Evolutionary conservation across 37 sponge, comb jelly and placozoan species (phyloP), one percentile per base, ranked within the genome.

Genomic region (Ephydatia muelleri): DNA sequence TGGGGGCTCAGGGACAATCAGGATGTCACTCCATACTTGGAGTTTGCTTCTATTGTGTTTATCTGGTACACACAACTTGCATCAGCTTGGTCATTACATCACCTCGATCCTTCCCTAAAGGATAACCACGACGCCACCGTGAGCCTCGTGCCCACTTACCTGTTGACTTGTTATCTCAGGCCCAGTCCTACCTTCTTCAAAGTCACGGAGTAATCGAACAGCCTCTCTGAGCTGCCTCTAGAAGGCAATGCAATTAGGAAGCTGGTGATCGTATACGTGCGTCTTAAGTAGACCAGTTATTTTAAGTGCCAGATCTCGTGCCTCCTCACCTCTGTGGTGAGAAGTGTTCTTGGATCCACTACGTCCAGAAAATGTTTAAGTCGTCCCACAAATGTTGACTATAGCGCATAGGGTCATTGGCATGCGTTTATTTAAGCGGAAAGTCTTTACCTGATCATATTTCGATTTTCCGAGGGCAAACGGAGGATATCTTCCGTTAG

Each of bases 361-460:
- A 95, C 77, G 30, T 95, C 94, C 32, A 95, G 30, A 64, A 95
- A 95, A 67, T 95, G 96, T 34, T 88, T 76, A 69, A 95, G 78
- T 65, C 96, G 79, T 23, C 96, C 96, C 0, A 19, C 25, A 67
- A 93, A 95, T 3, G 88, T 87, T 30, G 79, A 69, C 96, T 95
- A 33, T 3, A 65, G 32, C 34, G 3, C 4, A 65, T 30, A 49
- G 31, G 12, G 49, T 70, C 22, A 71, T 43, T 29, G 6, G 49
- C 30, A 9, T 48, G 25, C 8, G 4, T 43, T 43, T 43, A 11
- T 43, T 43, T 43, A 25, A 81, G 5, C 14, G 13, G 5, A 3
- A 14, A 29, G 3, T 11, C 2, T 16, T n/a, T 85, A 95, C 95
- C 93, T 95, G 95, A 68, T 95, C 89, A 69, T 87, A 95, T 81